A percentile compares a stretch with the other conserved stretches of the same genome.
Conservation (phyloP, 2,888 invertebrate genomes). For the Caenorhabditis afra region DNA sequence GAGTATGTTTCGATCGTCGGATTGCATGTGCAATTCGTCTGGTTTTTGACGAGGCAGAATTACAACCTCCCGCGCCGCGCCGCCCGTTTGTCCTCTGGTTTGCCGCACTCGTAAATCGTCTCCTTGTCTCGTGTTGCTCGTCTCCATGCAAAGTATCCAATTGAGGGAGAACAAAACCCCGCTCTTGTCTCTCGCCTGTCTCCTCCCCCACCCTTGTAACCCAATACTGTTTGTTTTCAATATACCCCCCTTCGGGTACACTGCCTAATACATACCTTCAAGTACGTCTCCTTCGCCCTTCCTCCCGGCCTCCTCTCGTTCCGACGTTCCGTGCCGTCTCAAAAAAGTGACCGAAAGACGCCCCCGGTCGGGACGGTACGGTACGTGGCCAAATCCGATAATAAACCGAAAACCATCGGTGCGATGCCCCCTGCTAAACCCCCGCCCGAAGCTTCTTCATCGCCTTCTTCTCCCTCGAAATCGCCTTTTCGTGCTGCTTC, state of each 20-base stretch:
- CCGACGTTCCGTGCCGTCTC: slow-evolving; percentile 17
- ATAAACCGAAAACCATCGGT: slow-evolving; percentile 52
- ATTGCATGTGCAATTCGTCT: slow-evolving; percentile 45
- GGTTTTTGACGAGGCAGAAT: slow-evolving; percentile 32
- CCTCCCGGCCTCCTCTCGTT: slow-evolving; percentile 5
- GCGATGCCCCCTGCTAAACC: slow-evolving; percentile 48
- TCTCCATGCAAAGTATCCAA: slow-evolving; percentile 42
- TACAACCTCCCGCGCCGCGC: slow-evolving; percentile 8
- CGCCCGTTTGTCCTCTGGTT: slow-evolving; percentile 28
- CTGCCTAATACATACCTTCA: slow-evolving; percentile 54
- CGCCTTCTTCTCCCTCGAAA: slow-evolving; percentile 26
- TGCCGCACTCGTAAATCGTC: slow-evolving; percentile 24
- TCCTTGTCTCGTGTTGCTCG: slow-evolving; percentile 18
- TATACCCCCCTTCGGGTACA: slow-evolving; percentile 34
- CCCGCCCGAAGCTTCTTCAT: slow-evolving; percentile 1
- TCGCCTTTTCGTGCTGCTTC: slow-evolving; percentile 47
- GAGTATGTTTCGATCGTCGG: slow-evolving; percentile 18
- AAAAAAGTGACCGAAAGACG: slow-evolving; percentile 40
- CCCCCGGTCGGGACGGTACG: slow-evolving; percentile 2
- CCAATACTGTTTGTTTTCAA: slow-evolving; percentile 56
- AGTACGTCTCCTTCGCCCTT: slow-evolving; percentile 20
- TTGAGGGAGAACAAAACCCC: slow-evolving; percentile 35
- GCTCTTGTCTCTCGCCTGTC: too few species aligned
- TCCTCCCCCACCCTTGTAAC: slow-evolving; percentile 16
- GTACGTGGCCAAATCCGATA: slow-evolving; percentile 55